A percentile compares a stretch with the other conserved stretches of the same genome.
These are phyloP conservation scores for Cryptosula pallasiana DNA, from an alignment of 2,888 invertebrate genomes.

Conservation along the genomic window DNA sequence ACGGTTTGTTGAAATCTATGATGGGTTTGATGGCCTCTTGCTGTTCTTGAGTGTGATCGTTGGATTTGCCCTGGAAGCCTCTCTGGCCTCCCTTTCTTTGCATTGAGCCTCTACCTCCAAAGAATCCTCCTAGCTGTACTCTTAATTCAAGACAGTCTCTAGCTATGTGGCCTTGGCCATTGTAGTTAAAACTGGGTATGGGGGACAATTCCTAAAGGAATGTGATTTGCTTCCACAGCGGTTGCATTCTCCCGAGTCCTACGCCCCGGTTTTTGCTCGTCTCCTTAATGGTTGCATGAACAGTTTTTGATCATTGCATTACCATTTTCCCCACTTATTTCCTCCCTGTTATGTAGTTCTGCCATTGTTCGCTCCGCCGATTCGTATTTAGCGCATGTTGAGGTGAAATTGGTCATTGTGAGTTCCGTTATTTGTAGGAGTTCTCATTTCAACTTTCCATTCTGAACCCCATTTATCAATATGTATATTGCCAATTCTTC, in stretches of 20 bases:
- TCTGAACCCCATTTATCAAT: neutral
- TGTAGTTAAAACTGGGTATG: neutral
- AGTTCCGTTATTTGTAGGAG: too few relatives aligned
- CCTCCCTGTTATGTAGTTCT: too few relatives aligned
- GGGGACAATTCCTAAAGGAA: neutral
- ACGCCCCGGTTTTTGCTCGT: neutral
- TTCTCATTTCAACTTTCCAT: neutral
- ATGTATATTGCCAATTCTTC: neutral
- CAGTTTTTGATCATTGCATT: too few relatives aligned
- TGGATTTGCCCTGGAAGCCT: neutral
- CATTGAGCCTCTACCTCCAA: neutral
- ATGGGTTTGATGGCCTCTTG: neutral
- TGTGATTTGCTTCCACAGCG: neutral
- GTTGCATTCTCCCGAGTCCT: neutral
- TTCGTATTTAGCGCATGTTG: too few relatives aligned
- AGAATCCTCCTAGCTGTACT: neutral
- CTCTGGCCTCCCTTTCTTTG: neutral
- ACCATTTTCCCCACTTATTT: too few relatives aligned
- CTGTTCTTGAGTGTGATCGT: neutral
- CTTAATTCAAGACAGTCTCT: neutral
- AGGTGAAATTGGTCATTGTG: too few relatives aligned
- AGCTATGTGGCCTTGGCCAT: neutral
- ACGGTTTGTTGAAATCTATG: neutral
- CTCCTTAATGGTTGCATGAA: neutral
- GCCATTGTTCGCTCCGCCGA: too few relatives aligned